These are phyloP conservation scores for Parasteatoda tepidariorum DNA, from an alignment of 1,140 invertebrate species.

Conservation along the genomic window DNA sequence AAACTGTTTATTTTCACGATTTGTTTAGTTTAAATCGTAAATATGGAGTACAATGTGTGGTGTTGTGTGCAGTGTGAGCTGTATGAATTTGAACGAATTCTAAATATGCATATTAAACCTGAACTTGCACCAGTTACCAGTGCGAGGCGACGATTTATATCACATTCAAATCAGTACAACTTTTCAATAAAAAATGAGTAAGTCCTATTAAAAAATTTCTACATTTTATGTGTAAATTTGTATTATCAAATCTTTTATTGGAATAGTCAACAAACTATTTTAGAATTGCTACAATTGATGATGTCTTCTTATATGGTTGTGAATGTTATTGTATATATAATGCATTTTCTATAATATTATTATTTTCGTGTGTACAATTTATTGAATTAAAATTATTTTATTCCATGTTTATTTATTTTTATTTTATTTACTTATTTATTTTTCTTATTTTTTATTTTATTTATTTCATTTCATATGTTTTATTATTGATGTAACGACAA, in stretches of 20 bases:
- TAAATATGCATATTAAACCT: neutral
- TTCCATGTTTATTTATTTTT: no score
- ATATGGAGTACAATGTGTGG: conserved; percentile 1
- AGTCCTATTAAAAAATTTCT: neutral
- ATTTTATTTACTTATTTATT: no score
- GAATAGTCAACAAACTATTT: neutral
- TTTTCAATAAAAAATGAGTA: neutral
- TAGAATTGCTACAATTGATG: no score
- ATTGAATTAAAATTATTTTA: no score
- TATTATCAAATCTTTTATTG: neutral
- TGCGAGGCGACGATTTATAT: neutral
- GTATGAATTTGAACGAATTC: neutral
- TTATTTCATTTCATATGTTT: no score
- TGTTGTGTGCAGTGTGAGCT: neutral
- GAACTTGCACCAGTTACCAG: neutral
- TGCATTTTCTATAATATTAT: no score
- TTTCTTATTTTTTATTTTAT: no score
- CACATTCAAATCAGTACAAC: neutral
- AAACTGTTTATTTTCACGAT: neutral
- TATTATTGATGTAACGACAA: no score
- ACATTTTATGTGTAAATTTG: neutral
- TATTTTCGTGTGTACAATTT: no score
- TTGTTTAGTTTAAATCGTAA: neutral
- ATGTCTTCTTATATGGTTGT: no score
- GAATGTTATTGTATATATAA: no score